Base-by-base conservation (phyloP, 1,140 invertebrate species). In the Pogonomyrmex barbatus region DNA sequence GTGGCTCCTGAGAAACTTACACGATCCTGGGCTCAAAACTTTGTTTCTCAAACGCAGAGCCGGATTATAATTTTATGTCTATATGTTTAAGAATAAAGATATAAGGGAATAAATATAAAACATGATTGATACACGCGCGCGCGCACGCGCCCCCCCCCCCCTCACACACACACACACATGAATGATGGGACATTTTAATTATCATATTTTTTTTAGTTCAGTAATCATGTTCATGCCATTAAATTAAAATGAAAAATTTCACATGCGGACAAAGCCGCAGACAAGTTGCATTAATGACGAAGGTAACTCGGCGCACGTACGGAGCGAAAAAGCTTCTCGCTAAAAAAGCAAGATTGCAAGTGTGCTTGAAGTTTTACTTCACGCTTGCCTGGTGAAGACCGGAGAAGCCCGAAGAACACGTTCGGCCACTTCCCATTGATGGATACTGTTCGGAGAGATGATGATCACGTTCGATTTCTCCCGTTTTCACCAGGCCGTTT, bases 391-490 rank as follows among this genome's bases (percentile, higher is more conserved):
- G 36, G 47, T 33, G 33, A 81, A 56, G 62, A 65, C 6, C 33
- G 62, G 6, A 60, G 14, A 52, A 60, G 60, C 24, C 12, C 39
- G 50, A 67, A 54, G 63, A 81, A 56, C 78, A 70, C 14, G 78
- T 70, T 12, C 78, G 50, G 78, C 42, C n/a, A 81, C 77, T 81
- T 68, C 47, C 63, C 62, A 81, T 68, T 81, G 78, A 81, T 81
- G 63, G 78, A 81, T 81, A 45, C n/a, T 39, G n/a, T 17, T 30
- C 36, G 24, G n/a, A 58, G 65, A 79, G 36, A 9, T 39, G 47
- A 39, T 12, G 52, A 42, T 68, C 62, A 52, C 47, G n/a, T 67
- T 67, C 77, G 77, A 70, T 81, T 81, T 81, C 78, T 81, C 78
- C 63, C 24, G 78, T 81, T 81, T 81, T 81, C 50, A 81, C 63